These are phyloP conservation scores for Percina caprodes DNA, from an alignment of 2,113 vertebrate genomes.

Conservation along the genomic window DNA sequence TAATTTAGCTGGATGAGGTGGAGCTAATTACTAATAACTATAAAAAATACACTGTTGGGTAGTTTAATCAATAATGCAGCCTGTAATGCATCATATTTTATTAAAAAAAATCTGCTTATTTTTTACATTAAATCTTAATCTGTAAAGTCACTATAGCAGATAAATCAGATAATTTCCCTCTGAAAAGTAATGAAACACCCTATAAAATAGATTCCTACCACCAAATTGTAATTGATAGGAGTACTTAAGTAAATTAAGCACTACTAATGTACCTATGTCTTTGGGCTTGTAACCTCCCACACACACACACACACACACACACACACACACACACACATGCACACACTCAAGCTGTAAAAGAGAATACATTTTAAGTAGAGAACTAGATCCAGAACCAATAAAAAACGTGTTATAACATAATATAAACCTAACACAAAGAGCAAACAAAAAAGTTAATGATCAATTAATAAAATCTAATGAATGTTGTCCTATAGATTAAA, in stretches of 20 bases:
- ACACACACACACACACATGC: no score
- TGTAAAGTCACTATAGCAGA: neutral
- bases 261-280: neutral
- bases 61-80: neutral
- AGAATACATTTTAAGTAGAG: no score
- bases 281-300: no score
- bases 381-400: no score
- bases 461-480: neutral
- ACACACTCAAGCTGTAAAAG: no score
- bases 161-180: neutral
- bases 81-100: neutral
- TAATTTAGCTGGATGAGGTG: neutral
- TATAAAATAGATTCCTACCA: neutral
- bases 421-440: no score
- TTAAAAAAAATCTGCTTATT: no score
- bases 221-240: no score
- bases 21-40: neutral
- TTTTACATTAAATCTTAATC: neutral
- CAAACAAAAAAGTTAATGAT: neutral
- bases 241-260: neutral
- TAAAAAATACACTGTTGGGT: neutral
- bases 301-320: no score
- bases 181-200: neutral
- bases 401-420: no score
- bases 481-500: neutral